Evolutionary conservation across 2,113 vertebrate species (phyloP), one percentile per base, ranked within the genome.

Genomic region (Rhegmatorhina hoffmannsi): DNA sequence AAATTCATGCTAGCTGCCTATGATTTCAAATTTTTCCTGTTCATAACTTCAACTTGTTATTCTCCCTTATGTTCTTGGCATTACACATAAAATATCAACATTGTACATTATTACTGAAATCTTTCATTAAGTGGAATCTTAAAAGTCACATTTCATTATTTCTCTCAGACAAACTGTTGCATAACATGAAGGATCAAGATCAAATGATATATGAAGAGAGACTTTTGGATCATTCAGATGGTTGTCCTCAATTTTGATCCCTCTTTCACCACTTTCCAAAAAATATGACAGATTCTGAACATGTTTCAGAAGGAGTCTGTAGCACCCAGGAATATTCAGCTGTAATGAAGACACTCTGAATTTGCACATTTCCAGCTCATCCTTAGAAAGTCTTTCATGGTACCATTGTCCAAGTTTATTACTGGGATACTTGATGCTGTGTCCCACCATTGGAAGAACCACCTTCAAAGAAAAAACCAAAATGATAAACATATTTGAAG

Each of bases 151-250:
- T 96, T 99, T 99, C 99, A 99, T 99, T 84, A 99, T 98, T 98
- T 99, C 99, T 88, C 98, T 96, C 77, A 99, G 98, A 97, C 98
- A 99, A 72, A 99, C 96, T 8, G 99, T 99, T 47, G 99, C 99
- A 5, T 99, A 99, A 97, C 99, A 99, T 1, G 99, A 99, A 36
- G 99, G 97, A 72, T 99, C 98, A 73, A 99, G 98, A 92, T 99
- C 97, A 82, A 99, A 99, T 66, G 98, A 98, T 56, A 99, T 13
- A 49, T 85, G 96, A 86, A 99, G 98, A 60, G 92, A 92, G 15
- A 90, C 59, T 87, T 87, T 14, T 40, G 87, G 56, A 75, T 89
- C 76, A 52, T 59, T 66, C 4, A 29, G 28, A 21, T 44, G 49
- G 20, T 33, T 82, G 68, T 62, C 96, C 80, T 90, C 95, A 20